phyloP scores from a whole-genome alignment of 2,113 vertebrate species.

The Brevimyrus niger region DNA sequence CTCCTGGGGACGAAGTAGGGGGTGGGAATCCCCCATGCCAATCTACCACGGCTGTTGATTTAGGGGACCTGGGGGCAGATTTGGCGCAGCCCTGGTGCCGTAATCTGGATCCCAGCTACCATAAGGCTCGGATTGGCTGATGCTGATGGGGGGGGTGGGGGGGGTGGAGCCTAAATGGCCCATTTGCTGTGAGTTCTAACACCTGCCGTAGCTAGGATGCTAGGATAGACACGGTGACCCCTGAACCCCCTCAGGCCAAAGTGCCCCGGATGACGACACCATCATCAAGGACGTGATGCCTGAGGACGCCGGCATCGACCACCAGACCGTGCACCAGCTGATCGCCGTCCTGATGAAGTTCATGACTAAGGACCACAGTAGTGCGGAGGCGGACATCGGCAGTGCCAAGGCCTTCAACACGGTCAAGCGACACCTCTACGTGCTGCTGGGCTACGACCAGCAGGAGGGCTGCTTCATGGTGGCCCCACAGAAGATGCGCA shows the following conservation, averaged over 20 bases:
- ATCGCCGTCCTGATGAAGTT: constrained; percentile 99
- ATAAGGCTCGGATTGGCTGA: background rate
- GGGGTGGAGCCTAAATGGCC: background rate
- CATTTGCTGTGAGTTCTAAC: background rate
- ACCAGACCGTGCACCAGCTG: constrained; percentile 95
- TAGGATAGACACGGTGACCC: constrained; percentile 1
- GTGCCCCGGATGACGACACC: constrained; percentile 79
- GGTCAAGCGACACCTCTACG: constrained; percentile 89
- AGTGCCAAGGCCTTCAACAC: constrained; percentile 97
- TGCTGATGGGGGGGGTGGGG: background rate
- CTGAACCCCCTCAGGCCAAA: constrained; percentile 58
- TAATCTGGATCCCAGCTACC: background rate
- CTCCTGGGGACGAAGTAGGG: background rate
- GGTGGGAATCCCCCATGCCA: background rate
- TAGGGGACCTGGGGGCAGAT: background rate
- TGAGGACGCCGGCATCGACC: constrained; percentile 91
- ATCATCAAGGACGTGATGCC: constrained; percentile 87
- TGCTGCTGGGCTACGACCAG: constrained; percentile 89
- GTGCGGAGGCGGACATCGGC: constrained; percentile 85
- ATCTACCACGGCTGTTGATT: background rate
- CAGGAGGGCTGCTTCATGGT: constrained; percentile 99
- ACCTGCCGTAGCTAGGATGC: background rate
- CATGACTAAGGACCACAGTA: constrained; percentile 96
- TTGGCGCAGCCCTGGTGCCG: background rate
- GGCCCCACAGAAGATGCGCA: constrained; percentile 95